These are phyloP conservation scores for Leuciscus waleckii DNA, from an alignment of 2,797 vertebrate genomes.

Conservation along the genomic window DNA sequence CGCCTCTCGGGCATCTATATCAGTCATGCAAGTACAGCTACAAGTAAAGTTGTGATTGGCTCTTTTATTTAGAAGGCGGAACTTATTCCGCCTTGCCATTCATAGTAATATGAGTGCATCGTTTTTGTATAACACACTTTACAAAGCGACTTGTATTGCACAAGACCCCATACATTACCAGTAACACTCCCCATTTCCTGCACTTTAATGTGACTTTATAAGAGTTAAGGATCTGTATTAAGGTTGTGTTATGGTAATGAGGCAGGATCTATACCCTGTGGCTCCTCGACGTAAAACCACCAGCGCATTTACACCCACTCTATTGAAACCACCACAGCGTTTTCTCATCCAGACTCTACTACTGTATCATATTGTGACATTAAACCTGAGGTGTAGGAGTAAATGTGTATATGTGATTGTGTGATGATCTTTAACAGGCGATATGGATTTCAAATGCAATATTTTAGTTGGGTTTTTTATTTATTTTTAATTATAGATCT, in stretches of 20 bases:
- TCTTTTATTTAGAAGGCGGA: not conserved
- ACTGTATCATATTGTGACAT: slow-evolving; percentile 10
- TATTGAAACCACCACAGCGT: slow-evolving; percentile 36
- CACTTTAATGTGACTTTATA: not conserved
- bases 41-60: too few species aligned
- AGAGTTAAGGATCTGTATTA: not conserved
- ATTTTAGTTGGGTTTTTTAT: not conserved
- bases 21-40: not conserved
- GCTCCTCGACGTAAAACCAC: slow-evolving; percentile 36
- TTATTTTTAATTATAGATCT: not conserved
- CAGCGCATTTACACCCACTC: slow-evolving; percentile 27
- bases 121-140: not conserved
- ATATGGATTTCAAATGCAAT: not conserved
- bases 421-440: not conserved
- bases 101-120: not conserved
- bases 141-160: not conserved
- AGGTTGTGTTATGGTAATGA: slow-evolving; percentile 1
- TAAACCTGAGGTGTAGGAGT: not conserved
- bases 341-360: slow-evolving; percentile 16
- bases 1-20: not conserved
- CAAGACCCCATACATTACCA: not conserved
- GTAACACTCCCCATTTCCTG: not conserved
- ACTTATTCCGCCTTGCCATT: not conserved
- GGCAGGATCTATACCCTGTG: not conserved
- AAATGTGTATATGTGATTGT: not conserved